phyloP scores from a whole-genome alignment of 2,113 vertebrate genomes.

The Vanacampus margaritifer region DNA sequence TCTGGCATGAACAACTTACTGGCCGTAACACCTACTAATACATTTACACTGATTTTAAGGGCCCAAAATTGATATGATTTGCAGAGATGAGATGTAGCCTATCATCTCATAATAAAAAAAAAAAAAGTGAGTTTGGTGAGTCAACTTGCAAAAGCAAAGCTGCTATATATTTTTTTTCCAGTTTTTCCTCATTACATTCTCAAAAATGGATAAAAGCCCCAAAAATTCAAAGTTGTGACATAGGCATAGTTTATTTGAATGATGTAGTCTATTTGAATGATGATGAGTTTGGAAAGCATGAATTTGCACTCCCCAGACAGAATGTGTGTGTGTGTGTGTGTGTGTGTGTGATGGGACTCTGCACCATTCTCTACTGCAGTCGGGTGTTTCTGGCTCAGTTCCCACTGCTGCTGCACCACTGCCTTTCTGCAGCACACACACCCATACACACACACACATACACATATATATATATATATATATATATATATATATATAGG shows the following conservation, averaged over 20 bases:
- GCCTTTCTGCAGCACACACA: conserved; percentile 50
- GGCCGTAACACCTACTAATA: no score
- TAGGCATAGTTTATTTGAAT: neutral
- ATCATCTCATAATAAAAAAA: no score
- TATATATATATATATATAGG: neutral
- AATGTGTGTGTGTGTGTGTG: conserved; percentile 33
- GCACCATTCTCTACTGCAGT: conserved; percentile 70
- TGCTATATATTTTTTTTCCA: neutral
- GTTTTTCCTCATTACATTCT: neutral
- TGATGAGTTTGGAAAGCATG: conserved; percentile 7
- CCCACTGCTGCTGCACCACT: conserved; percentile 67
- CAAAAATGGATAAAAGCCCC: neutral
- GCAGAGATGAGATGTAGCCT: no score
- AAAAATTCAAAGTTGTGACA: neutral
- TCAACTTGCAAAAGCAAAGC: no score
- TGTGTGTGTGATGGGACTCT: conserved; percentile 50
- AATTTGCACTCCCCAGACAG: conserved; percentile 33
- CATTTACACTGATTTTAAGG: no score
- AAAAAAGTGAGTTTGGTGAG: no score
- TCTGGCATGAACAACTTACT: no score
- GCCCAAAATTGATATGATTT: no score
- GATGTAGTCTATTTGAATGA: neutral
- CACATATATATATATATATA: conserved; percentile 23
- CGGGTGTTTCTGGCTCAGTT: conserved; percentile 65
- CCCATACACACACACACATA: conserved; percentile 22